Evolutionary conservation across 2,113 vertebrate species (phyloP).

Genomic region (Etia nguti): DNA sequence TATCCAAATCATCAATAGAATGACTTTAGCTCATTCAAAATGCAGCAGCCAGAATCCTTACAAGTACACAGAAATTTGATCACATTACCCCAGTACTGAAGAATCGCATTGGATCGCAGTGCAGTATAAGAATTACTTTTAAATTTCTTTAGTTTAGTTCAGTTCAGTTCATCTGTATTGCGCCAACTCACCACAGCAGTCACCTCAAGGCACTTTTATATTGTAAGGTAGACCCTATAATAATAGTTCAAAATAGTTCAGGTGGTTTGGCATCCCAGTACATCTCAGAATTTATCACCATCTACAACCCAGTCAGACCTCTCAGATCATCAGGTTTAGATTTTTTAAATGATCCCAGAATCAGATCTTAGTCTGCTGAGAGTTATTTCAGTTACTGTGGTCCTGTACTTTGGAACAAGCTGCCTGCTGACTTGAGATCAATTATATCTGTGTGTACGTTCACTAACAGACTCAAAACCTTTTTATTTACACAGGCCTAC

Average conservation of each 20-base stretch:
- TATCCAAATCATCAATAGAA: no score
- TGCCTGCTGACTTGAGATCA: background rate
- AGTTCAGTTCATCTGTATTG: no score
- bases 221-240: background rate
- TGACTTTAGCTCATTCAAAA: no score
- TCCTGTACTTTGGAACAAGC: background rate
- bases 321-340: background rate
- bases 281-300: background rate
- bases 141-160: no score
- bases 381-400: background rate
- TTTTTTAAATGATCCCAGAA: background rate
- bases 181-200: no score
- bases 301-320: background rate
- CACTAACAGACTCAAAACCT: background rate
- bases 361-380: background rate
- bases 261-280: background rate
- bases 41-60: no score
- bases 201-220: background rate
- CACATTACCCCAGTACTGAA: no score
- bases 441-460: background rate
- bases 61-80: no score
- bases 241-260: background rate
- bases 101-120: no score
- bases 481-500: background rate
- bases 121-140: no score